phyloP scores from a whole-genome alignment of 2,113 vertebrate genomes.

The Coturnix japonica region DNA sequence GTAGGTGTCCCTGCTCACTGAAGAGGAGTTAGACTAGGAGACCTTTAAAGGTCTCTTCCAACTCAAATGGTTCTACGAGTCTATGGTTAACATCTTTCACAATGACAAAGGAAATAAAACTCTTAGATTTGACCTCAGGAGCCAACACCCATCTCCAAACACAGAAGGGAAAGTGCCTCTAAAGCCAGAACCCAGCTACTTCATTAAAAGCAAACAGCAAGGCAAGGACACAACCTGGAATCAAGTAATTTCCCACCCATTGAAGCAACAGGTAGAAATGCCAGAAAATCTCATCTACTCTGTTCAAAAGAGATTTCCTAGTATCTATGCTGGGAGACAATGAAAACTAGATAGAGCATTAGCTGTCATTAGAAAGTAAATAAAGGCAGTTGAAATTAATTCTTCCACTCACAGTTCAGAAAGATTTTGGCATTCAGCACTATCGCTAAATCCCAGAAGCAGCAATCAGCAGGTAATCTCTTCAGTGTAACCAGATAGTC shows the following conservation, averaged over 20 bases:
- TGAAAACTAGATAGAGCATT: conserved; percentile 28
- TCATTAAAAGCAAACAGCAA: neutral
- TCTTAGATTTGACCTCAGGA: neutral
- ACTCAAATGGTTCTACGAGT: too few relatives aligned
- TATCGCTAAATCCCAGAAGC: conserved; percentile 61
- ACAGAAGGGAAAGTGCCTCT: neutral
- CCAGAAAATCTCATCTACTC: conserved; percentile 16
- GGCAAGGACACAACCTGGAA: neutral
- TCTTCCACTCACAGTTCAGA: conserved; percentile 42
- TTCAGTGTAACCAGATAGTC: conserved; percentile 48
- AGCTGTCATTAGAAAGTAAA: conserved; percentile 55
- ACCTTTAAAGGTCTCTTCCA: too few relatives aligned
- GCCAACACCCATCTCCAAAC: neutral
- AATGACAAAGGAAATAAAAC: neutral
- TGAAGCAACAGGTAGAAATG: conserved; percentile 43
- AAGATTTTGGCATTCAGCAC: conserved; percentile 44
- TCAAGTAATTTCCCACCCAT: neutral
- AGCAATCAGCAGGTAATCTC: conserved; percentile 63
- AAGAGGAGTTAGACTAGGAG: too few relatives aligned
- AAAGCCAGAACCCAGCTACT: neutral
- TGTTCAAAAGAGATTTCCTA: conserved; percentile 5
- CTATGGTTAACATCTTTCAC: neutral
- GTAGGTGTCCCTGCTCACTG: too few relatives aligned
- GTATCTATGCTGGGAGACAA: conserved; percentile 45
- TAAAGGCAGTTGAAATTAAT: conserved; percentile 34